Percentiles rank a stretch among this genome's conserved stretches.
phyloP scores from a whole-genome alignment of 2,888 invertebrate genomes.

The Lasioglossum villosulum region DNA sequence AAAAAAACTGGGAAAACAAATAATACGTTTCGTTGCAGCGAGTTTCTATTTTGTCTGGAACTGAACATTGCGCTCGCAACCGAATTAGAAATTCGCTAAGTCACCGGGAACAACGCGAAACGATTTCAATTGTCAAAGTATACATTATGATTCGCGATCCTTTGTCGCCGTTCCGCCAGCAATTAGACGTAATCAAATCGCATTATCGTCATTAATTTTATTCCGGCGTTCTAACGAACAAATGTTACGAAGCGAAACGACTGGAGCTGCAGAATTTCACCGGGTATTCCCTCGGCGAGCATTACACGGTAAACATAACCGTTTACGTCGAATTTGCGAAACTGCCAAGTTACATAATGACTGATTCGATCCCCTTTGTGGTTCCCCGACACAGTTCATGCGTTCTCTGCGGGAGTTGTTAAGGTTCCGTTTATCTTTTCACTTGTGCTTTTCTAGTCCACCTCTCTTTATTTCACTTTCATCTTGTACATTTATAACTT shows the following conservation, averaged over 20 bases:
- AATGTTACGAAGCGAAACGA: constrained; percentile 1
- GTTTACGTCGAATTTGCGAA: constrained; percentile 1
- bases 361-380: background rate
- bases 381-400: background rate
- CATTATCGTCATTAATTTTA: constrained; percentile 2
- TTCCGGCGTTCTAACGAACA: background rate
- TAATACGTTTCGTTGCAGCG: background rate
- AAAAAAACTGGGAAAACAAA: too few species aligned
- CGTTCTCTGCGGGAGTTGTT: background rate
- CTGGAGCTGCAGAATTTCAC: background rate
- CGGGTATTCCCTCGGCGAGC: background rate
- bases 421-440: background rate
- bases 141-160: background rate
- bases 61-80: too few species aligned
- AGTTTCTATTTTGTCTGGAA: background rate
- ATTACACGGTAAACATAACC: background rate
- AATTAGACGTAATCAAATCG: background rate
- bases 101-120: background rate
- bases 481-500: background rate
- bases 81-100: background rate
- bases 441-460: too few species aligned
- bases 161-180: background rate
- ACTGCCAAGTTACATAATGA: background rate
- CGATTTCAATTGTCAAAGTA: background rate
- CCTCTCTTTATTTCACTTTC: background rate